Evolutionary conservation across 2,797 vertebrate species (phyloP).

Genomic region (Amphiprion clarkii): DNA sequence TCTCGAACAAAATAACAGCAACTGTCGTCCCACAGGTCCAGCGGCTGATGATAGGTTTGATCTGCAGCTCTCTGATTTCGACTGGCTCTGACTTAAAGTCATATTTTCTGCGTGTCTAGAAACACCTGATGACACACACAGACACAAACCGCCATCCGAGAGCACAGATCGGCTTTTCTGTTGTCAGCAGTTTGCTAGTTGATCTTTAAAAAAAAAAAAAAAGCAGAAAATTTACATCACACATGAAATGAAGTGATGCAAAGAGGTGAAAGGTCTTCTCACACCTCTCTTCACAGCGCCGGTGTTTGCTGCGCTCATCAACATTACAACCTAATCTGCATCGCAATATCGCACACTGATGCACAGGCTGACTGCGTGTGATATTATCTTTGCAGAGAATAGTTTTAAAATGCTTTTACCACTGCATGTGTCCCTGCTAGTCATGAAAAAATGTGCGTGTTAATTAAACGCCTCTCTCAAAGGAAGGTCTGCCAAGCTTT

Average conservation of each 20-base stretch:
- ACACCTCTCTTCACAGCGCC: conserved; percentile 18
- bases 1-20: conserved; percentile 65
- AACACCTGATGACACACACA: neutral
- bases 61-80: conserved; percentile 35
- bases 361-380: conserved; percentile 5
- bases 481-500: neutral
- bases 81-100: conserved; percentile 19
- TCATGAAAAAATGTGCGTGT: neutral
- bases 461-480: neutral
- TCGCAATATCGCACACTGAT: conserved; percentile 15
- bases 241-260: conserved; percentile 45
- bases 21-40: conserved; percentile 51
- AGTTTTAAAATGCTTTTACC: conserved; percentile 12
- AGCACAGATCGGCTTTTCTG: conserved; percentile 17
- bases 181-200: conserved; percentile 24
- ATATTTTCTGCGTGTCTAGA: conserved; percentile 21
- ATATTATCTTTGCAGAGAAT: conserved; percentile 4
- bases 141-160: conserved; percentile 8
- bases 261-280: conserved; percentile 41
- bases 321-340: conserved; percentile 47
- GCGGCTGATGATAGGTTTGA: conserved; percentile 32
- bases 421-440: too few relatives aligned
- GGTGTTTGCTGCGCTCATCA: conserved; percentile 49
- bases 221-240: conserved; percentile 30
- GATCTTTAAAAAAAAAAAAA: neutral